Percentiles rank a stretch among this genome's conserved stretches.
These are phyloP conservation scores for Encarsia formosa DNA, from an alignment of 2,888 invertebrate species.

Conservation along the genomic window DNA sequence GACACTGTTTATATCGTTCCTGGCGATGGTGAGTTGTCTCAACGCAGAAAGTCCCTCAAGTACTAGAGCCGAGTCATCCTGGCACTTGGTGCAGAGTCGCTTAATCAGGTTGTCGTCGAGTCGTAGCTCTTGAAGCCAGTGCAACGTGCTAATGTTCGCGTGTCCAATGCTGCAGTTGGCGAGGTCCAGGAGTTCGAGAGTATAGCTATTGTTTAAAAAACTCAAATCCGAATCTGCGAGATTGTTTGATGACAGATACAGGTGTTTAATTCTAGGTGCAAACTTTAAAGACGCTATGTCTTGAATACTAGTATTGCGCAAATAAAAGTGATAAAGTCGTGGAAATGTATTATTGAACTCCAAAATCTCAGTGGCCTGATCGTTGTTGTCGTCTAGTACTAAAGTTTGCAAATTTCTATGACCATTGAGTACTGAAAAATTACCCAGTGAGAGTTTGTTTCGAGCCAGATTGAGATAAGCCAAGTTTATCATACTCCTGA, in stretches of 20 bases:
- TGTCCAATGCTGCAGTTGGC: slow-evolving; percentile 31
- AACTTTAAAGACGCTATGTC: slow-evolving; percentile 25
- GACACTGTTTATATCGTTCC: slow-evolving; percentile 31
- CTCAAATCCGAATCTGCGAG: slow-evolving; percentile 29
- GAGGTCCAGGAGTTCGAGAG: slow-evolving; percentile 33
- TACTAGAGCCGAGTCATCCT: slow-evolving; percentile 23
- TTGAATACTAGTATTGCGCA: slow-evolving; percentile 31
- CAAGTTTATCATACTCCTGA: slow-evolving; percentile 33
- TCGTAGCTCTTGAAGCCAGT: slow-evolving; percentile 29
- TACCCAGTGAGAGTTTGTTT: slow-evolving; percentile 34
- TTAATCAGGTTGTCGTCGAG: slow-evolving; percentile 35
- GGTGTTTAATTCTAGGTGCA: slow-evolving; percentile 34
- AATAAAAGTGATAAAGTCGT: slow-evolving; percentile 31
- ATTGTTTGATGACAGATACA: slow-evolving; percentile 37
- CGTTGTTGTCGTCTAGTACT: slow-evolving; percentile 33
- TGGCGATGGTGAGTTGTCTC: slow-evolving; percentile 32
- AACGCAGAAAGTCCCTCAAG: slow-evolving; percentile 30
- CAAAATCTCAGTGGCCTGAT: slow-evolving; percentile 15
- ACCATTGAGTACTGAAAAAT: slow-evolving; percentile 32
- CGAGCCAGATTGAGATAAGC: slow-evolving; percentile 37
- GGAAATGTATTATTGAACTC: slow-evolving; percentile 31
- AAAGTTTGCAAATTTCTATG: slow-evolving; percentile 31
- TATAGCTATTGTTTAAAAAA: no score
- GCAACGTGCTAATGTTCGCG: slow-evolving; percentile 29
- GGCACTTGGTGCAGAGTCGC: slow-evolving; percentile 30